Evolutionary conservation across 2,888 invertebrate genomes (phyloP).

Genomic region (Agrilus cyanescens): DNA sequence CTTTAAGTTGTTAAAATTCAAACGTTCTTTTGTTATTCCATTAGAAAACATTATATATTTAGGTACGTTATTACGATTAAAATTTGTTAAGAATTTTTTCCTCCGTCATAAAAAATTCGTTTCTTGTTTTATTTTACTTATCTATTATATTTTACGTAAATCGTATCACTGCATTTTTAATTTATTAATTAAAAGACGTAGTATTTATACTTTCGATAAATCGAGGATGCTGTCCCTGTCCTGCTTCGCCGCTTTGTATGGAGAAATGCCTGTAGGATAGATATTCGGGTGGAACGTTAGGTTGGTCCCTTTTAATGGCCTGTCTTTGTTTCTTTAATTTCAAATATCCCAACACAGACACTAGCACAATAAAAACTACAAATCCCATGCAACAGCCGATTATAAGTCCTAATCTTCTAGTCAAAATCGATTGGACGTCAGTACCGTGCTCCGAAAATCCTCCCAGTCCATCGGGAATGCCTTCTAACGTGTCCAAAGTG

Average conservation of each 20-base stretch:
- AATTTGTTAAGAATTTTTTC: no score
- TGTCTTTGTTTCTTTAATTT: conserved; percentile 75
- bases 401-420: conserved; percentile 70
- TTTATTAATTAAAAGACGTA: conserved; percentile 21
- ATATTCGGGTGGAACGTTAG: conserved; percentile 63
- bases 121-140: no score
- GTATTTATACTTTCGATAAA: conserved; percentile 35
- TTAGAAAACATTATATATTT: no score
- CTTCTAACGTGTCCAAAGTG: conserved; percentile 60
- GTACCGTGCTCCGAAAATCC: conserved; percentile 31
- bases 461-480: conserved; percentile 43
- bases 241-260: conserved; percentile 51
- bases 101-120: no score
- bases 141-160: no score
- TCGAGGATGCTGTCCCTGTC: conserved; percentile 32
- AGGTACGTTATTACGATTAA: no score
- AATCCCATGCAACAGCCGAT: conserved; percentile 80
- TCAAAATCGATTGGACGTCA: conserved; percentile 62
- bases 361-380: conserved; percentile 71
- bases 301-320: conserved; percentile 59
- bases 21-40: no score
- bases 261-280: conserved; percentile 67
- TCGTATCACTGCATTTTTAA: no score
- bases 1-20: no score
- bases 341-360: conserved; percentile 73